phyloP scores from a whole-genome alignment of 2,113 vertebrate species.

The Dromas ardeola region DNA sequence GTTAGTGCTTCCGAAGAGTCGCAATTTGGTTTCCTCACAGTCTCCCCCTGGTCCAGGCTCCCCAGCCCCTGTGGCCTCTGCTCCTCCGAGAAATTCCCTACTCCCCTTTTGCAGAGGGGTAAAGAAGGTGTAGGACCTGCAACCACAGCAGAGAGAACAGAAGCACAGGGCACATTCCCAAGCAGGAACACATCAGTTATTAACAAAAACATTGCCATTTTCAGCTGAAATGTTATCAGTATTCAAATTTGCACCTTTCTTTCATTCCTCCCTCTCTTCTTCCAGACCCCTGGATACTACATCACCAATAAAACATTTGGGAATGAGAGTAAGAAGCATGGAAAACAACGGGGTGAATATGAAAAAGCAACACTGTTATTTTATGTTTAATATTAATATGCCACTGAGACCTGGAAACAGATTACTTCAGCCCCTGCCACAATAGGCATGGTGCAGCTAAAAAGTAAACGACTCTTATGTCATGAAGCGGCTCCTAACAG shows the following conservation, averaged over 20 bases:
- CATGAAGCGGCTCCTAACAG: not conserved
- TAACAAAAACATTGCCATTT: not conserved
- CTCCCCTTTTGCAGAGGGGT: not conserved
- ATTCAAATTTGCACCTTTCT: not conserved
- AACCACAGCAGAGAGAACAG: not conserved
- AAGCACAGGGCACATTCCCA: not conserved
- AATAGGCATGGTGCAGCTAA: not conserved
- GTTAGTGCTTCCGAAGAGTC: not conserved
- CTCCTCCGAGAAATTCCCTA: not conserved
- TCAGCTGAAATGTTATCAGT: not conserved
- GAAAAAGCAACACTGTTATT: not conserved
- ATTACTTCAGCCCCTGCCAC: not conserved
- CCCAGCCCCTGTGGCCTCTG: fast-evolving
- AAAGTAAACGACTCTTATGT: not conserved
- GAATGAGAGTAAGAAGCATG: not conserved
- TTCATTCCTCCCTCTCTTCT: not conserved
- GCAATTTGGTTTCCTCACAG: not conserved
- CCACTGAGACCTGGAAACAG: not conserved
- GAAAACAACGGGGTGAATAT: not conserved
- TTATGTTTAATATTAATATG: not conserved
- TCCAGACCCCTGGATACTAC: not conserved
- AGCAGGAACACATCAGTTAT: not conserved
- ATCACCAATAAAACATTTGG: not conserved
- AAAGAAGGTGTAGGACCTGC: not conserved
- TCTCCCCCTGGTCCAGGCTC: not conserved